phyloP scores from a whole-genome alignment of 2,888 invertebrate genomes.

The Rapana venosa region DNA sequence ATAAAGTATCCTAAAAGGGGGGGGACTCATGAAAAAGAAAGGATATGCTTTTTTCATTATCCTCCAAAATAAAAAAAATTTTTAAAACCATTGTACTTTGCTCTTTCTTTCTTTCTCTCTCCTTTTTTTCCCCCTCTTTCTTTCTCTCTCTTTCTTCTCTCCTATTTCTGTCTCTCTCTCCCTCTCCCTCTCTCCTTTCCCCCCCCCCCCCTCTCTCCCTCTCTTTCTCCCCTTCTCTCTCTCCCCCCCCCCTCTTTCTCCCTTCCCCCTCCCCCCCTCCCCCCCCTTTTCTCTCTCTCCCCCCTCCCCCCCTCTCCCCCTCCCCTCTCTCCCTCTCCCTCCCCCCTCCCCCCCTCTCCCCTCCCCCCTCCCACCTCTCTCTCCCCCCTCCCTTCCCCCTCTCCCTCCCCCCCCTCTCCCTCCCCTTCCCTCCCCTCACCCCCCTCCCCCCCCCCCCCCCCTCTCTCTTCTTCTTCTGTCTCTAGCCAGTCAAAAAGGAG shows the following conservation, averaged over 20 bases:
- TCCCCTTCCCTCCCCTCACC: neutral
- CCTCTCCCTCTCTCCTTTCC: neutral
- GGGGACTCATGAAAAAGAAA: neutral
- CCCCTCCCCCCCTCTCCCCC: neutral
- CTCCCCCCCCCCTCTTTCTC: neutral
- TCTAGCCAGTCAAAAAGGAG: too few relatives aligned
- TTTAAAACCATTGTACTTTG: neutral
- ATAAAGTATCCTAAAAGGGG: too few relatives aligned
- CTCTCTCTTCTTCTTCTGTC: neutral
- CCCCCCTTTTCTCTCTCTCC: neutral
- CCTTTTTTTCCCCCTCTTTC: neutral
- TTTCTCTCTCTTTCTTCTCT: neutral
- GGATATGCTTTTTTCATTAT: too few relatives aligned
- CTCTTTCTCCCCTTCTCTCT: conserved; percentile 4
- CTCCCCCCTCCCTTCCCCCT: neutral
- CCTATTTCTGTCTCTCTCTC: neutral
- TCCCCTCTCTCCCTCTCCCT: too few relatives aligned
- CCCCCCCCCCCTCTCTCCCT: neutral
- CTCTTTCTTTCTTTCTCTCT: conserved; percentile 30
- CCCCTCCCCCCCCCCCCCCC: neutral
- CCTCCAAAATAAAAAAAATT: neutral
- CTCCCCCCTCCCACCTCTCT: neutral
- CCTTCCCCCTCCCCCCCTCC: neutral
- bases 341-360: too few relatives aligned
- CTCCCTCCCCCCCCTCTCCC: neutral